These are phyloP conservation scores for Canis aureus DNA, from an alignment of 2,113 vertebrate genomes.

Conservation along the genomic window DNA sequence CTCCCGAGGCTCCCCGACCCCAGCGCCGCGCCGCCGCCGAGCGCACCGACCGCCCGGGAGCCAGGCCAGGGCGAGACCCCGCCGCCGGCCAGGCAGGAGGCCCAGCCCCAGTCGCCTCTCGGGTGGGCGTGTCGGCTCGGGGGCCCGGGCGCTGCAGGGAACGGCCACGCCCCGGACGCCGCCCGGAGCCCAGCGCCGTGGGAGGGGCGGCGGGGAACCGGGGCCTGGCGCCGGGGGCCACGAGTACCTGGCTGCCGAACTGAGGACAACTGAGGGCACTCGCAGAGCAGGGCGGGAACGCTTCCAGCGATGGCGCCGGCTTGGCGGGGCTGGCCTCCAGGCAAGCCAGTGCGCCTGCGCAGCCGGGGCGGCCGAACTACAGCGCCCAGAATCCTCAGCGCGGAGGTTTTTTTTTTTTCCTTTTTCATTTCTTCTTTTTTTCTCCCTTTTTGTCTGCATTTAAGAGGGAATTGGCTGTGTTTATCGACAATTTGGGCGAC, in stretches of 20 bases:
- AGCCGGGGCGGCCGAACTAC: background rate
- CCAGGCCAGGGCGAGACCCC: fast-evolving
- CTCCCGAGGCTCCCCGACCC: background rate
- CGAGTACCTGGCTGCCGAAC: constrained; percentile 53
- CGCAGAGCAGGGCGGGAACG: constrained; percentile 12
- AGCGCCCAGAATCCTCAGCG: background rate
- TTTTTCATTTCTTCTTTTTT: fast-evolving
- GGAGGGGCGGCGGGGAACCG: background rate
- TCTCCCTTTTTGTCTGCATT: fast-evolving
- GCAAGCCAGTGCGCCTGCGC: constrained; percentile 51
- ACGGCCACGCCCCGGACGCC: constrained; percentile 41
- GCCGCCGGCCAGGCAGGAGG: no score
- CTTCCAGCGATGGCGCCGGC: constrained; percentile 4
- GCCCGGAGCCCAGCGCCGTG: background rate
- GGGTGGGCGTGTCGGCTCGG: background rate
- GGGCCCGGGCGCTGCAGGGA: fast-evolving
- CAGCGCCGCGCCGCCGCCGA: fast-evolving
- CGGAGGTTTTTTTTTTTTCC: background rate
- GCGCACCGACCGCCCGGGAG: fast-evolving
- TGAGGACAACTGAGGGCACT: background rate
- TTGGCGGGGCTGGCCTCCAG: fast-evolving
- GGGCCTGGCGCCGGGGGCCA: background rate
- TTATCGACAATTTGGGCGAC: no score
- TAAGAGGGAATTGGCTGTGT: no score
- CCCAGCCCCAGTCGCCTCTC: background rate